Percentiles rank a stretch among this genome's conserved stretches.
These are phyloP conservation scores for Drosophila micromelanica DNA, from an alignment of 1,140 invertebrate genomes.

Conservation along the genomic window DNA sequence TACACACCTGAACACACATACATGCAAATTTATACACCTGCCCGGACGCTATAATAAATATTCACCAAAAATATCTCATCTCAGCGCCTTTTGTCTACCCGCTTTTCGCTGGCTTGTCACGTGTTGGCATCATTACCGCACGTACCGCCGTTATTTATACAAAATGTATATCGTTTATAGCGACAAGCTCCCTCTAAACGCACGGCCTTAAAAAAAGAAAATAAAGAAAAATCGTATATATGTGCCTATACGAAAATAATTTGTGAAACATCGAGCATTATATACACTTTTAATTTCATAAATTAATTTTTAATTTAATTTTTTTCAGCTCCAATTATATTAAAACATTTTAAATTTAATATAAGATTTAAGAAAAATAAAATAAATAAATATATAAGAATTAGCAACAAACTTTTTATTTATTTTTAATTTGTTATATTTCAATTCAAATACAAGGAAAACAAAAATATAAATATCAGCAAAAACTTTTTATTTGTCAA, in stretches of 20 bases:
- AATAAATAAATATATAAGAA: too few species aligned
- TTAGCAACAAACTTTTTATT: too few species aligned
- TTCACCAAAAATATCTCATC: constrained; percentile 76
- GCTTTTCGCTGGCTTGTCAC: constrained; percentile 64
- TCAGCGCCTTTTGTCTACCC: constrained; percentile 76
- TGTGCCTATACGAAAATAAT: background rate
- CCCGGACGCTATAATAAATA: constrained; percentile 73
- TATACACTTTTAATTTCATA: background rate
- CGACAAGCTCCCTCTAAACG: constrained; percentile 18
- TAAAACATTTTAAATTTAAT: too few species aligned
- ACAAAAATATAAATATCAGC: too few species aligned
- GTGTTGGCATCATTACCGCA: constrained; percentile 81
- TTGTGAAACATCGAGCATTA: background rate
- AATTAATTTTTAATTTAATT: too few species aligned
- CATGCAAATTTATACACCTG: constrained; percentile 82
- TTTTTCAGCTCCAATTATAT: too few species aligned
- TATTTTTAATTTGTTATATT: too few species aligned
- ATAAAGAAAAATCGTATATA: background rate
- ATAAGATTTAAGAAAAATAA: too few species aligned
- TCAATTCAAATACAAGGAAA: too few species aligned
- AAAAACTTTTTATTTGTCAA: too few species aligned
- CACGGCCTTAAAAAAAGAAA: background rate
- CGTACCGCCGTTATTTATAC: constrained; percentile 77
- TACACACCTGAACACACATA: constrained; percentile 23
- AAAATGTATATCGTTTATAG: constrained; percentile 79